A percentile compares a stretch with the other conserved stretches of the same genome.
These are phyloP conservation scores for Phortica okadai DNA, from an alignment of 2,888 invertebrate genomes.

Conservation along the genomic window DNA sequence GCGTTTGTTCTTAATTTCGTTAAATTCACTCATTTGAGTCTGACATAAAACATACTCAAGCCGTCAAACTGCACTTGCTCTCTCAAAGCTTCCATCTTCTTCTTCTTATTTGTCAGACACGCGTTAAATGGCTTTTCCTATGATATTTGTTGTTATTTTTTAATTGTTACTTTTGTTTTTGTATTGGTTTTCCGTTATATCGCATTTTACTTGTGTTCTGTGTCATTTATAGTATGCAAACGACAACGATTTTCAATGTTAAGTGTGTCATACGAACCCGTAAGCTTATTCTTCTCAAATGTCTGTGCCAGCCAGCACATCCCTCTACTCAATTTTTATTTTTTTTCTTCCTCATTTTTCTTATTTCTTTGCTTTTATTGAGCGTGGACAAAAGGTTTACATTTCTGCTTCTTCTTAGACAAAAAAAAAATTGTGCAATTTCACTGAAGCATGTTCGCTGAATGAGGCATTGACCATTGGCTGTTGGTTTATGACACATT, in stretches of 20 bases:
- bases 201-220: not conserved
- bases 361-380: not conserved
- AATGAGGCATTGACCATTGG: too few species aligned
- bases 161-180: not conserved
- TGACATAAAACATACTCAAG: not conserved
- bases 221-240: not conserved
- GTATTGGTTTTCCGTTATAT: not conserved
- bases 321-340: not conserved
- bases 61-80: not conserved
- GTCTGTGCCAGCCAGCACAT: too few species aligned
- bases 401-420: too few species aligned
- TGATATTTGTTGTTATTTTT: not conserved
- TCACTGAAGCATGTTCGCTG: too few species aligned
- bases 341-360: not conserved
- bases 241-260: constrained; percentile 21
- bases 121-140: too few species aligned
- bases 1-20: constrained; percentile 7
- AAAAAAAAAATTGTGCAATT: too few species aligned
- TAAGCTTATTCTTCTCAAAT: too few species aligned
- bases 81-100: not conserved
- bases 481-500: too few species aligned
- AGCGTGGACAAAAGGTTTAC: too few species aligned
- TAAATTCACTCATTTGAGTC: constrained; percentile 18
- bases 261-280: not conserved
- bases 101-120: not conserved